Evolutionary conservation across 2,888 invertebrate genomes (phyloP), one percentile per base, ranked within the genome.

Genomic region (Conistra vaccinii): DNA sequence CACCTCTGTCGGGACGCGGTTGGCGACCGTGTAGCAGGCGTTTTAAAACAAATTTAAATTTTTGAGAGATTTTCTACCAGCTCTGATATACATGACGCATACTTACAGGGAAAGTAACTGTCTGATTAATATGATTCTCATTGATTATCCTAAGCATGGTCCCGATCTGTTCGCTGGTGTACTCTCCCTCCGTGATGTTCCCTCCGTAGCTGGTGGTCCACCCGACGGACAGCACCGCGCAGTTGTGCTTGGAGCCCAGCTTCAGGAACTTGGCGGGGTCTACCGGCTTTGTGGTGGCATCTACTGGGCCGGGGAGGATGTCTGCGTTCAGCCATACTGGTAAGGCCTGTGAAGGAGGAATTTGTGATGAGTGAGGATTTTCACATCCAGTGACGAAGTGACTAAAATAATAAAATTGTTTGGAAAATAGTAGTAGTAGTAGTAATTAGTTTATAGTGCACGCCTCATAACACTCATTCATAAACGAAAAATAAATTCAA

Each of bases 261-360:
- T 92, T 89, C 42, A 99, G 93, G 93, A 99, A 99, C 76, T 91
- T 88, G 6, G 90, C 91, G 0, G 98, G 94, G 89, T 98, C 97
- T 0, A 99, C 97, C 0, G 98, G 98, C 61, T 89, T 92, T 0
- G 95, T 90, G 23, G 92, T 90, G 5, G 95, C 96, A 14, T 97
- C 97, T 0, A 98, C 97, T 0, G 99, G 99, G 0, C 99, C 99
- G 0, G 95, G 91, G 1, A 98, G 94, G 83, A 99, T 98, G 92
- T 99, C 99, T 0, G 99, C 99, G 92, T 99, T 99, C 75, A 99
- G 92, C 98, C 98, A 98, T 6, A 99, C 91, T 0, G 98, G 98
- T 89, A 97, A 97, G 0, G 93, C 94, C 98, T 98, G 92, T 5
- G 61, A 66, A 61, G 65, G 3, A 48, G 5, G 23, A 17, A 4